These are phyloP conservation scores for Nannoperca australis DNA, from an alignment of 2,797 vertebrate species.

Conservation along the genomic window DNA sequence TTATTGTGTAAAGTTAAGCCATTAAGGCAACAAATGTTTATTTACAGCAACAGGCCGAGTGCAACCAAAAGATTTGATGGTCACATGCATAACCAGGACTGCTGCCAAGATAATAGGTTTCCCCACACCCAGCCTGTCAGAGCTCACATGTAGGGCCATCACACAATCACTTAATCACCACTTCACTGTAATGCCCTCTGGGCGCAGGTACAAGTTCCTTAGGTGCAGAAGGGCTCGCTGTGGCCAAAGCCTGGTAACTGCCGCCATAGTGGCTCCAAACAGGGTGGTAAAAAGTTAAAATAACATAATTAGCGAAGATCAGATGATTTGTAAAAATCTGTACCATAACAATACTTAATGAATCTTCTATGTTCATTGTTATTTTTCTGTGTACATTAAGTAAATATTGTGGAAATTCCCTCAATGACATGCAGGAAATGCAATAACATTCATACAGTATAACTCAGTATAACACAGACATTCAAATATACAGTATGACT, in stretches of 20 bases:
- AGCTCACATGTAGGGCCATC: too few species aligned
- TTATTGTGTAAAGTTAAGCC: slow-evolving; percentile 34
- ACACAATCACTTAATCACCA: too few species aligned
- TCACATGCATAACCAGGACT: too few species aligned
- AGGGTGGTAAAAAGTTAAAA: neutral
- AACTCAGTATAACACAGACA: neutral
- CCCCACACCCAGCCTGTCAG: too few species aligned
- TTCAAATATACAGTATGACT: neutral
- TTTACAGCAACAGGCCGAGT: neutral
- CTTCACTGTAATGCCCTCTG: too few species aligned
- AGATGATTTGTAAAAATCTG: neutral
- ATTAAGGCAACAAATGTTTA: slow-evolving; percentile 17
- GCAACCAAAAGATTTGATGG: neutral
- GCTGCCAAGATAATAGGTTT: too few species aligned
- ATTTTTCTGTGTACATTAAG: too few species aligned
- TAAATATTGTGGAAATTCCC: neutral
- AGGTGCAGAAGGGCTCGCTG: too few species aligned
- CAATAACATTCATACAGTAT: neutral
- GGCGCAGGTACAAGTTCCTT: too few species aligned
- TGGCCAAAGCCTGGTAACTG: too few species aligned
- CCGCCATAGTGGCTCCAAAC: too few species aligned
- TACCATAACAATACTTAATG: neutral
- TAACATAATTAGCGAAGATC: neutral
- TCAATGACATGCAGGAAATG: neutral
- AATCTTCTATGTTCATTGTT: too few species aligned